These are phyloP conservation scores for Sitophilus oryzae DNA, from an alignment of 1,140 invertebrate genomes.

Conservation along the genomic window DNA sequence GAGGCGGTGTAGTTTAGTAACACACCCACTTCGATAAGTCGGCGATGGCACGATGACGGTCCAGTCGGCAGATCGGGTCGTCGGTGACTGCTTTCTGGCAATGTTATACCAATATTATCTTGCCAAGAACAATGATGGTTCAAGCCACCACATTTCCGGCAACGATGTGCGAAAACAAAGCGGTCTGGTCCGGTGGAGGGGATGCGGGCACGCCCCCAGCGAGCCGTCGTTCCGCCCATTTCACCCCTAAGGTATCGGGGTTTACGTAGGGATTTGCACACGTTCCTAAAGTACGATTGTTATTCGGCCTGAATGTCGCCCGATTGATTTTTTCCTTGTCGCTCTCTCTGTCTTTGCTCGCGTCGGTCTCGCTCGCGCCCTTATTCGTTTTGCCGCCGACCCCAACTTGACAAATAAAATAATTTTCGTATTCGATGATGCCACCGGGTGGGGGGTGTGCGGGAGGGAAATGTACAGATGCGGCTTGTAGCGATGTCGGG, in stretches of 20 bases:
- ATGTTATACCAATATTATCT: conserved; percentile 46
- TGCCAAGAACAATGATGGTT: conserved; percentile 46
- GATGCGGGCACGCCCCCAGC: conserved; percentile 10
- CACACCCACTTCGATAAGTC: conserved; percentile 13
- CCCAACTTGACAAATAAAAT: conserved; percentile 23
- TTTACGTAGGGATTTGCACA: conserved; percentile 39
- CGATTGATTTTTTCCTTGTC: conserved; percentile 39
- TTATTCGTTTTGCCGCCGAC: conserved; percentile 19
- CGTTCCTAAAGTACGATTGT: conserved; percentile 35
- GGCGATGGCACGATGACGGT: neutral
- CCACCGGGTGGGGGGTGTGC: too few relatives aligned
- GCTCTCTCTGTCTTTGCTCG: too few relatives aligned
- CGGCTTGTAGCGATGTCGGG: conserved; percentile 6
- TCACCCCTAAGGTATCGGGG: conserved; percentile 33
- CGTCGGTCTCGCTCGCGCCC: too few relatives aligned
- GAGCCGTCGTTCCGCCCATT: conserved; percentile 28
- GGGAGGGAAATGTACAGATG: conserved; percentile 12
- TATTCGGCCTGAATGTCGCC: conserved; percentile 30
- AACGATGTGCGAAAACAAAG: conserved; percentile 44
- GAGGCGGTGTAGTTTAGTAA: neutral
- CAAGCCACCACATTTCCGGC: conserved; percentile 45
- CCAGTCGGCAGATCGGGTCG: conserved; percentile 23
- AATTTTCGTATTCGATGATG: too few relatives aligned
- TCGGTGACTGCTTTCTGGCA: conserved; percentile 38
- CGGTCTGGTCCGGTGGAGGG: conserved; percentile 33